phyloP scores from a whole-genome alignment of 2,113 vertebrate species.

The Carassius auratus region DNA sequence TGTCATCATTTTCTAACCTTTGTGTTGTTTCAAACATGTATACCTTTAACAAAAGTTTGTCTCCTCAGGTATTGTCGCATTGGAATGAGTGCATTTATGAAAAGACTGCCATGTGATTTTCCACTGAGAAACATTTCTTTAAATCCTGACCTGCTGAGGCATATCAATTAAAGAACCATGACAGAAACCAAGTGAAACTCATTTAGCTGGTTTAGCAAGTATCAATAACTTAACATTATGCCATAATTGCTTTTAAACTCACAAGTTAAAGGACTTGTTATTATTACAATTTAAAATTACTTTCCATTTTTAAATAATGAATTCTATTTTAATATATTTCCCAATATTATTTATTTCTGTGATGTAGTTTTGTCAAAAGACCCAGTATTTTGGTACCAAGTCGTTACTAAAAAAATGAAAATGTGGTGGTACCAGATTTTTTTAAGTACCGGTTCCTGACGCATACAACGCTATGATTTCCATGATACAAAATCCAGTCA shows the following conservation, averaged over 20 bases:
- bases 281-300: no score
- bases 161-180: not conserved
- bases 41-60: not conserved
- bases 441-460: no score
- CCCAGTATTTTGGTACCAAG: no score
- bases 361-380: no score
- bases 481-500: no score
- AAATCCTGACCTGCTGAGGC: not conserved
- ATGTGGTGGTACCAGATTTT: no score
- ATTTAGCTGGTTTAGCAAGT: not conserved
- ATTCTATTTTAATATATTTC: no score
- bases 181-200: not conserved
- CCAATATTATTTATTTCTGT: no score
- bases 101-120: not conserved
- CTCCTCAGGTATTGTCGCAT: not conserved
- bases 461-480: no score
- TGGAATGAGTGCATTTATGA: not conserved
- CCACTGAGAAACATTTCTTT: not conserved
- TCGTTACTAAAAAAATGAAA: no score
- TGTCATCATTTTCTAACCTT: not conserved
- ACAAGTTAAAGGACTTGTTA: no score
- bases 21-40: not conserved
- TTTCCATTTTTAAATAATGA: no score
- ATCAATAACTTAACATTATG: not conserved
- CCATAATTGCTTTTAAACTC: not conserved